Evolutionary conservation across 2,797 vertebrate genomes (phyloP), one percentile per base, ranked within the genome.

Genomic region (Phoxinus dragarum): DNA sequence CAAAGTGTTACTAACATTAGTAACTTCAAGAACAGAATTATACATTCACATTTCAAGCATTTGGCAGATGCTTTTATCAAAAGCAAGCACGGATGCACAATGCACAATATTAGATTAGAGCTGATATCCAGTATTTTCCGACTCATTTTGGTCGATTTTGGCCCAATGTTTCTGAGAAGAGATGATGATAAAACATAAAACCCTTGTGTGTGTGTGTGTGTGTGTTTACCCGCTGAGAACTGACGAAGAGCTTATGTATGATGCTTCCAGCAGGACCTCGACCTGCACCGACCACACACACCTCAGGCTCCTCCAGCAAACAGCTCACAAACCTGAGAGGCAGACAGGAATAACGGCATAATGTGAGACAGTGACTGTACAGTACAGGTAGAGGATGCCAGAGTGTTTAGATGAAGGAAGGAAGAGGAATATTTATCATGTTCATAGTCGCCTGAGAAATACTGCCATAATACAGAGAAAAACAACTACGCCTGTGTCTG

Each of bases 291-390:
- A 93, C 74, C 85, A 99, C 97, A 1, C 94, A 90, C 81, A 99
- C 98, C 91, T 99, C 98, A 0, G 98, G 98, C 88, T 99, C 97
- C 74, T 99, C 98, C 91, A 99, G 92, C 77, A 99, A 94, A 86
- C 93, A 95, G 89, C 94, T 96, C 23, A 99, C 97, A 84, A 99
- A 99, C 90, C 98, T 99, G 92, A 68, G 16, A 47, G 69, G 69
- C 38, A 36, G 44, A 80, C 79, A 72, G 40, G 38, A 47, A 7
- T 4, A 52, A 42, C 9, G 19, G 6, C 38, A 11, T 31, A 19
- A 71, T 2, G 7, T 49, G 16, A 77, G 7, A 66, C 19, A 74
- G 67, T 36, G 3, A 71, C 16, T n/a, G 23, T 3, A 38, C 12
- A 34, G 54, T 34, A 72, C 17, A 23, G 34, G 52, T 23, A 85